Percentiles rank a stretch among this genome's conserved stretches.
These are phyloP conservation scores for Psittacula cyanocephala DNA, from an alignment of 2,113 vertebrate species.

Conservation along the genomic window DNA sequence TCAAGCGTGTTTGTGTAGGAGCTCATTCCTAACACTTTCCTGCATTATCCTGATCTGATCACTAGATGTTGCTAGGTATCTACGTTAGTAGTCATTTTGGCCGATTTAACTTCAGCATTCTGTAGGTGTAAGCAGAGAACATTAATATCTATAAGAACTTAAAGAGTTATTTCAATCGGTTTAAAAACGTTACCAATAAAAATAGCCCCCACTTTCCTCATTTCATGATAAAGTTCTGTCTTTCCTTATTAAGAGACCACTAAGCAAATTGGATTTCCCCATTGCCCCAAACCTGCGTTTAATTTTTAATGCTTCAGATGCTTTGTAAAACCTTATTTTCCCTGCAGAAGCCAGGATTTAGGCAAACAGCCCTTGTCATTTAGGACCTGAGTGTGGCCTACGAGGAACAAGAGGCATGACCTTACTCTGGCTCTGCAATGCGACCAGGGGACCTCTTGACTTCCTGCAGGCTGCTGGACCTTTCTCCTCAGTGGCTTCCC, in stretches of 20 bases:
- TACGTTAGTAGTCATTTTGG: neutral
- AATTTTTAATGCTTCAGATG: rapidly evolving
- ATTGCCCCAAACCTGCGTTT: neutral
- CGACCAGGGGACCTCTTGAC: neutral
- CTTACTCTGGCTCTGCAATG: neutral
- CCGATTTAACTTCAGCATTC: neutral
- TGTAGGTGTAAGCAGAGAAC: neutral
- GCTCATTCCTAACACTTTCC: neutral
- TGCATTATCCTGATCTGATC: constrained; percentile 37
- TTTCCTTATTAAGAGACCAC: rapidly evolving
- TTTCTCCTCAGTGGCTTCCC: neutral
- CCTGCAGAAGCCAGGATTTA: neutral
- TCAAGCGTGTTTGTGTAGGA: rapidly evolving
- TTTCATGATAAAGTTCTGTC: neutral
- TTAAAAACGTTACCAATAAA: neutral
- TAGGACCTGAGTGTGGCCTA: neutral
- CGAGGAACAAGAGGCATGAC: rapidly evolving
- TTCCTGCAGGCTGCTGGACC: neutral
- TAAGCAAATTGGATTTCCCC: neutral
- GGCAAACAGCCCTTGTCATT: neutral
- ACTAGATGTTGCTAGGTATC: constrained; percentile 68
- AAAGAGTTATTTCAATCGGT: neutral
- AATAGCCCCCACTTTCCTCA: neutral
- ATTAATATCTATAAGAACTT: neutral
- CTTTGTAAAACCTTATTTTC: neutral